Conservation (phyloP, 2,797 vertebrate genomes). For the Cyprinodon diabolis region DNA sequence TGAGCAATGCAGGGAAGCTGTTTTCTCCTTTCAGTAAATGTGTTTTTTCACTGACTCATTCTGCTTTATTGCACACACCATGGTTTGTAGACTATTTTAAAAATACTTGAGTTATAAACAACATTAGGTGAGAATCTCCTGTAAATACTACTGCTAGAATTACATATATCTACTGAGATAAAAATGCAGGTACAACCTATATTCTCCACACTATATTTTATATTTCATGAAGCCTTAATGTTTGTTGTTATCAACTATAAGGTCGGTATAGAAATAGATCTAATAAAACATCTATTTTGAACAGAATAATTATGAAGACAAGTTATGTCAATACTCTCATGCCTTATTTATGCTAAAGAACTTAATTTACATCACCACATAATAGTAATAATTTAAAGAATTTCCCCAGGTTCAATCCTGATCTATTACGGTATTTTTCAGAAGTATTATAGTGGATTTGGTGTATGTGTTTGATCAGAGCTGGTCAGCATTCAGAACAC, state of each 20-base stretch:
- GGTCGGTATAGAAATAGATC: background rate
- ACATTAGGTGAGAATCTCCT: background rate
- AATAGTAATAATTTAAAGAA: background rate
- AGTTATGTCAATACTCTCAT: background rate
- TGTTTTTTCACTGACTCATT: background rate
- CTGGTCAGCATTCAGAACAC: background rate
- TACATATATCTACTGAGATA: background rate
- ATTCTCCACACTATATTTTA: background rate
- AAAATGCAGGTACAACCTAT: background rate
- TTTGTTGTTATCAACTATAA: background rate
- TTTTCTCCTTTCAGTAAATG: background rate
- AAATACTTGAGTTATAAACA: too few relatives aligned
- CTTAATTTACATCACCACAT: conserved; percentile 11
- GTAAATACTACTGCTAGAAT: background rate
- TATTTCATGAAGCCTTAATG: background rate
- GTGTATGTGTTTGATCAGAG: background rate
- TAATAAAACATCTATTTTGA: background rate
- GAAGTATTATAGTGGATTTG: background rate
- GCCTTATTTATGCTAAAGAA: background rate
- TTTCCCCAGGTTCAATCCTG: background rate
- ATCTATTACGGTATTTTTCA: background rate
- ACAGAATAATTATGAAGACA: background rate
- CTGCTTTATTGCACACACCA: background rate
- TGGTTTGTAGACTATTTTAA: background rate
- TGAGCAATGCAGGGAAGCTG: background rate